These are phyloP conservation scores for Drosophila peninsularis DNA, from an alignment of 2,888 invertebrate genomes.

Conservation along the genomic window DNA sequence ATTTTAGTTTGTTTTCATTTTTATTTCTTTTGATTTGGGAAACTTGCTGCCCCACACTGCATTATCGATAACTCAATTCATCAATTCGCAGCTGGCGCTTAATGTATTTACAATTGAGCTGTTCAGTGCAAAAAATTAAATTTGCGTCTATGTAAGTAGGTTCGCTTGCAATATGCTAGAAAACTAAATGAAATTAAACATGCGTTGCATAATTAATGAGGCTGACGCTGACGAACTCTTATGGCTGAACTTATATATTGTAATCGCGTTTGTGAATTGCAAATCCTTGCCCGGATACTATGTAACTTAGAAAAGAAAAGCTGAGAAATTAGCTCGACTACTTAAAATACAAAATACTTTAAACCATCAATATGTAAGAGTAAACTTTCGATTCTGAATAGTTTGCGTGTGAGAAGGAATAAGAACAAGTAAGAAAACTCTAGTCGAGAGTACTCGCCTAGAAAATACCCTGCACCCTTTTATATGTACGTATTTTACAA, in stretches of 20 bases:
- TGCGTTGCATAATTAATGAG: slow-evolving; percentile 52
- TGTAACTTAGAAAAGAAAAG: slow-evolving; percentile 30
- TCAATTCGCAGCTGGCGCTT: slow-evolving; percentile 37
- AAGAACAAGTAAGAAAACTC: not conserved
- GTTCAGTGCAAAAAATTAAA: slow-evolving; percentile 33
- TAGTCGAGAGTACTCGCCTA: no score
- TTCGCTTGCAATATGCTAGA: slow-evolving; percentile 68
- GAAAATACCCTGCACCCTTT: no score
- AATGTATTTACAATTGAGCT: slow-evolving; percentile 17
- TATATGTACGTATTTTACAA: no score
- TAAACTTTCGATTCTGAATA: not conserved
- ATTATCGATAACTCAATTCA: slow-evolving; percentile 47
- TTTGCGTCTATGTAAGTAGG: not conserved
- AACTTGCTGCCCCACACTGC: slow-evolving; percentile 38
- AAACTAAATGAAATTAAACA: slow-evolving; percentile 4
- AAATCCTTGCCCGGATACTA: slow-evolving; percentile 35
- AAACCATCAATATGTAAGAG: not conserved
- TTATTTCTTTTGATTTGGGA: slow-evolving; percentile 50
- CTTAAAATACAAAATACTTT: not conserved
- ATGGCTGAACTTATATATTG: slow-evolving; percentile 48
- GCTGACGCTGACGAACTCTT: slow-evolving; percentile 13
- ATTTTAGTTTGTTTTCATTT: no score
- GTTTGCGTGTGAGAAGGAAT: no score
- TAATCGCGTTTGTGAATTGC: slow-evolving; percentile 22
- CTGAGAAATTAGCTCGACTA: slow-evolving; percentile 4